Evolutionary conservation across 1,140 invertebrate species (phyloP), one percentile per base, ranked within the genome.

Genomic region (Monomorium pharaonis): DNA sequence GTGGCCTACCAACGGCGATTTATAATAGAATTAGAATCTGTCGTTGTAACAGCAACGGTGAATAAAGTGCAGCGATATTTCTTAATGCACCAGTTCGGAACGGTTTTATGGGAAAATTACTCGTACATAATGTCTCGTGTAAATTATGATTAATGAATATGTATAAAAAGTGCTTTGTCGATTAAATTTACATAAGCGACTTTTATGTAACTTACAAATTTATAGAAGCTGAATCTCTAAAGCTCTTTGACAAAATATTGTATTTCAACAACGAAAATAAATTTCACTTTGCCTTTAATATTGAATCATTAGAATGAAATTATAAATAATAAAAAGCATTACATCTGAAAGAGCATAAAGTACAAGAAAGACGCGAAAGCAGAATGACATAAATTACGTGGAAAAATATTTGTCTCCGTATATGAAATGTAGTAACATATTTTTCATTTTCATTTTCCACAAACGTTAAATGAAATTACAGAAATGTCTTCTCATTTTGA

Each of bases 231-330:
- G n/a, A 67, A 67, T 24, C 33, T 78, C 30, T 51, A 44, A 77
- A 77, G 14, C 44, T 69, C n/a, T 77, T 3, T 67, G 56, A 12
- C 37, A 21, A 49, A 44, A 12, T 63, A 63, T 77, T 63, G 75
- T 63, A 63, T 77, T 47, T 77, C 58, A 47, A 77, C 24, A 77
- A 63, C 16, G 6, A n/a, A 77, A 63, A 77, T 47, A 63, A 77
- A 18, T 77, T 63, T 63, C 12, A 18, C 18, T 33, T 33, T 16
- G 14, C 10, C 27, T 16, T 24, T 49, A 16, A 76, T 47, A 5
- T 0, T 47, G 18, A n/a, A n/a, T 27, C n/a, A 21, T 63, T 63
- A 30, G 44, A 63, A 77, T 47, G 18, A 77, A 63, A 77, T 77
- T 77, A 27, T 77, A 47, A 76, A 60, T 37, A n/a, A 42, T 75